These are phyloP conservation scores for Lepidotrigona ventralis DNA, from an alignment of 1,140 invertebrate genomes.

Conservation along the genomic window DNA sequence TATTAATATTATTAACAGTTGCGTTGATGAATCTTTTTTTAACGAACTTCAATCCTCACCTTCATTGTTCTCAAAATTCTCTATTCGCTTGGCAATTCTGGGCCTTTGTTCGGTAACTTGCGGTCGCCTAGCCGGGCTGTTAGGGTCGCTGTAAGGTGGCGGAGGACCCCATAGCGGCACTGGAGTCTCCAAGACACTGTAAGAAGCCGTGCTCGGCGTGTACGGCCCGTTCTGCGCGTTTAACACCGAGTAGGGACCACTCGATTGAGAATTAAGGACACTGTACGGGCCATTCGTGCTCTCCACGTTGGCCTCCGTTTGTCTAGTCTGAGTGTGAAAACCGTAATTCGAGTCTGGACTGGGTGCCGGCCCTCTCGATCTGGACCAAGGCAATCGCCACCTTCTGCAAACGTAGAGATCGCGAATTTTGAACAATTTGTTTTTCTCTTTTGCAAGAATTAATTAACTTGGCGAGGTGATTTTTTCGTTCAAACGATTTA, in stretches of 20 bases:
- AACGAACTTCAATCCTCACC: constrained; percentile 55
- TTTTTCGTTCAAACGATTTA: no score
- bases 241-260: constrained; percentile 75
- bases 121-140: constrained; percentile 82
- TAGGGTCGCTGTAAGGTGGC: constrained; percentile 87
- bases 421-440: not conserved
- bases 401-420: constrained; percentile 60
- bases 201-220: constrained; percentile 72
- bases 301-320: constrained; percentile 71
- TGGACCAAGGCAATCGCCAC: constrained; percentile 78
- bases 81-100: constrained; percentile 74
- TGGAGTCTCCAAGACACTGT: constrained; percentile 80
- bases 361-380: constrained; percentile 76
- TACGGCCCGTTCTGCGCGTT: constrained; percentile 68
- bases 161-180: constrained; percentile 87
- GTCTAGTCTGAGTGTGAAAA: constrained; percentile 80
- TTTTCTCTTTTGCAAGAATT: no score
- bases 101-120: constrained; percentile 70
- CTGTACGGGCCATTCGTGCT: constrained; percentile 67
- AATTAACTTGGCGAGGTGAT: no score
- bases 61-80: constrained; percentile 74
- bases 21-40: not conserved
- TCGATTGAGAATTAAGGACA: constrained; percentile 71
- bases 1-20: no score
- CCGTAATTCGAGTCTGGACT: constrained; percentile 86